Evolutionary conservation across 2,888 invertebrate genomes (phyloP), one percentile per base, ranked within the genome.

Genomic region (Papilio protenor): DNA sequence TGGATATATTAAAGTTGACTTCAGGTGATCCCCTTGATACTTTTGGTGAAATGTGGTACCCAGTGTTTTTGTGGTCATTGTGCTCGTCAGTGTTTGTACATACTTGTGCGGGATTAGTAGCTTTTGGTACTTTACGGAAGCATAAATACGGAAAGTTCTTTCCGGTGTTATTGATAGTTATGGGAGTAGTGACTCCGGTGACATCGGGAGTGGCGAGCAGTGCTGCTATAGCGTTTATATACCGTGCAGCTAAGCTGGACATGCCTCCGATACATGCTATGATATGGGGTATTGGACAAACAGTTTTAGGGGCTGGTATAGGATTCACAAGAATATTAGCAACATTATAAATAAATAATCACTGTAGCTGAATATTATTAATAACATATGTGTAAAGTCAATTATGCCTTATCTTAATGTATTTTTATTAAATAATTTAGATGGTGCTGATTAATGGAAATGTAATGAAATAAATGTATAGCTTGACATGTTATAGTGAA

Each of bases 71-170:
- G 86, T 99, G 99, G 98, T 98, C 98, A 79, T 95, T 99, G 87
- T 98, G 98, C 90, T 99, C 99, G 18, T 99, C 99, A 74, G 96
- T 99, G 87, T 96, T 99, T 89, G 98, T 99, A 83, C 99, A 99
- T 92, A 97, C 97, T 75, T 97, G 98, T 89, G 99, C 99, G 78
- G 98, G 98, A 76, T 94, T 98, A 76, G 98, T 99, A 83, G 98
- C 99, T 72, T 98, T 99, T 89, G 97, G 97, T 81, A 98, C 98
- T 73, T 95, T 99, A 84, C 96, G 98, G 80, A 98, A 98, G 95
- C 99, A 99, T 92, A 98, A 98, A 92, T 97, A 98, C 91, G 99
- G 99, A 81, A 98, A 99, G 88, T 99, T 98, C 94, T 98, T 98
- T 89, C 98, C 99, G 52, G 96, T 98, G 82, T 94, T 98, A 82